Percentiles rank a stretch among this genome's conserved stretches.
Evolutionary conservation across 1,140 invertebrate genomes (phyloP).

Genomic region (Bradynema listronoti): DNA sequence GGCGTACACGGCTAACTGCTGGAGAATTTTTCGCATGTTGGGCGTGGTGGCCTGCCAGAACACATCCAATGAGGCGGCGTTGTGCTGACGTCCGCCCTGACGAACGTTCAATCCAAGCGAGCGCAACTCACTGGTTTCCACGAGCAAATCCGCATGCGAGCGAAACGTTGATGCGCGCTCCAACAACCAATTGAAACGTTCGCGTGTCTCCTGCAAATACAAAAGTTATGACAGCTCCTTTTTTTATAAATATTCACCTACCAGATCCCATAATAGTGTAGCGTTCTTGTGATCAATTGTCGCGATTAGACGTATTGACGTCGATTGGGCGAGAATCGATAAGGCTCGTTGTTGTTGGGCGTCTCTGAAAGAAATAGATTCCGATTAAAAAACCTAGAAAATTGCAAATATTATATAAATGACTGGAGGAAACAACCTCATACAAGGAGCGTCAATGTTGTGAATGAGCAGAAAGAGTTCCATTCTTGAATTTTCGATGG

Average conservation of each 20-base stretch:
- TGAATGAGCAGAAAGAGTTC: constrained; percentile 9
- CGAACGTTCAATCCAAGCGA: constrained; percentile 11
- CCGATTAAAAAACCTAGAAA: neutral
- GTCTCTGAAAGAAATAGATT: no score
- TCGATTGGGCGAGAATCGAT: constrained; percentile 14
- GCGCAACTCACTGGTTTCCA: constrained; percentile 1
- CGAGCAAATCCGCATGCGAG: constrained; percentile 12
- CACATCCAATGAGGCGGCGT: constrained; percentile 14
- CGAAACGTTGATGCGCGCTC: constrained; percentile 17
- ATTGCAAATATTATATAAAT: neutral
- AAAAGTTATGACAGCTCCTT: constrained; percentile 1
- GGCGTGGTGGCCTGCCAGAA: constrained; percentile 25
- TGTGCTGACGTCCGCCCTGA: constrained; percentile 1
- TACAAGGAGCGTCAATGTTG: constrained; percentile 15
- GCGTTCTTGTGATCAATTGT: constrained; percentile 24
- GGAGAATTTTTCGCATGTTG: constrained; percentile 27
- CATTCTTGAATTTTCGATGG: neutral
- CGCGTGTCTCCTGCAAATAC: constrained; percentile 11
- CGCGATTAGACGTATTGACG: constrained; percentile 12
- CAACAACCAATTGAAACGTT: constrained; percentile 20
- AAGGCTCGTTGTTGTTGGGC: constrained; percentile 19
- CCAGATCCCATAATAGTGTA: constrained; percentile 24
- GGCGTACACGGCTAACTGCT: constrained; percentile 23
- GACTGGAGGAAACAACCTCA: constrained; percentile 7
- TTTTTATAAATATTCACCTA: constrained; percentile 8